These are phyloP conservation scores for Acridotheres tristis DNA, from an alignment of 2,797 vertebrate species.

Conservation along the genomic window DNA sequence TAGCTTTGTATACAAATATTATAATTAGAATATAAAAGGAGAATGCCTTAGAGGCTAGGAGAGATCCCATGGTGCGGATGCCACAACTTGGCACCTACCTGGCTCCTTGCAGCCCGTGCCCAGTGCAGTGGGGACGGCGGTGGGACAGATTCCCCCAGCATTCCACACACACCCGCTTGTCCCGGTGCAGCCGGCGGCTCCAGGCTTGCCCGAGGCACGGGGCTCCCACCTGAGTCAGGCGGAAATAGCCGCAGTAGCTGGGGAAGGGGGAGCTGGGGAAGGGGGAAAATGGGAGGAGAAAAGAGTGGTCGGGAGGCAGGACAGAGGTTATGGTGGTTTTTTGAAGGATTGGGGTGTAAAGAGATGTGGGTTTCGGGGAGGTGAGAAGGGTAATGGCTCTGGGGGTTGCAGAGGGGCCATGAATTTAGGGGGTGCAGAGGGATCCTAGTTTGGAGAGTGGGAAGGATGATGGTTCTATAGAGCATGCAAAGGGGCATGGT, in stretches of 20 bases:
- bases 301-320: not conserved
- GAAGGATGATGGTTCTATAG: not conserved
- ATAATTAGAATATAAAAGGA: not conserved
- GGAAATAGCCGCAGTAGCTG: constrained; percentile 86
- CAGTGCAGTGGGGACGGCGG: constrained; percentile 73
- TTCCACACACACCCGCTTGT: constrained; percentile 79
- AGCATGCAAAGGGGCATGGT: not conserved
- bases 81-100: constrained; percentile 69
- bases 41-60: not conserved
- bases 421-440: not conserved
- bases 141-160: constrained; percentile 79
- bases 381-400: not conserved
- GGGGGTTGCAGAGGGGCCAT: too few species aligned
- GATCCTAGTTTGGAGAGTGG: not conserved
- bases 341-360: not conserved
- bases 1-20: not conserved
- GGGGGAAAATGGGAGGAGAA: not conserved
- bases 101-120: constrained; percentile 77
- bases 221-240: constrained; percentile 78
- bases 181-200: constrained; percentile 79
- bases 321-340: not conserved
- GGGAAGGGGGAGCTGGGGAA: not conserved
- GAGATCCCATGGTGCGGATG: not conserved
- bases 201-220: constrained; percentile 78
- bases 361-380: not conserved